Evolutionary conservation across 2,113 vertebrate species (phyloP).

Genomic region (Podarcis muralis): DNA sequence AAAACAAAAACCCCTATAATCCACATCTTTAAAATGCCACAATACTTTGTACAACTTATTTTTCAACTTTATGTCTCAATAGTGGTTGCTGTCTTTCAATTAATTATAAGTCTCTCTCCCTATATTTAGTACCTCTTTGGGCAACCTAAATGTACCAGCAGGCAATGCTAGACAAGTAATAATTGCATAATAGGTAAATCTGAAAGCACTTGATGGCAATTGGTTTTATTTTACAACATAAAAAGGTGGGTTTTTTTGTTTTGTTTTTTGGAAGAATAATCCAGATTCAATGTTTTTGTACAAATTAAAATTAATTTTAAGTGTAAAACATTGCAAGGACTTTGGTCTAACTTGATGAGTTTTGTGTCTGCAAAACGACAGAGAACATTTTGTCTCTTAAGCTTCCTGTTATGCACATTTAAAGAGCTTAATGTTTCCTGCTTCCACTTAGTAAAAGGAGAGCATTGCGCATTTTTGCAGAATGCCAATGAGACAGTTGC

Average conservation of each 20-base stretch:
- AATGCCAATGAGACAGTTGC: slow-evolving; percentile 64
- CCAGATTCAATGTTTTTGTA: neutral
- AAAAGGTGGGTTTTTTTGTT: neutral
- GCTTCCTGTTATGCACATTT: slow-evolving; percentile 60
- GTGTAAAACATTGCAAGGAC: slow-evolving; percentile 58
- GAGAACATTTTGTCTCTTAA: slow-evolving; percentile 55
- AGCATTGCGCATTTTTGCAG: slow-evolving; percentile 58
- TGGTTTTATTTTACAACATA: neutral
- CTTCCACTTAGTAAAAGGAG: slow-evolving; percentile 62
- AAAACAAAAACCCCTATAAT: too few relatives aligned
- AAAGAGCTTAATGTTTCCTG: slow-evolving; percentile 68
- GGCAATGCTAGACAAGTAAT: neutral
- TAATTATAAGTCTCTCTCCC: neutral
- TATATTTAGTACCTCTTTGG: neutral
- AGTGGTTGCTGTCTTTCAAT: neutral
- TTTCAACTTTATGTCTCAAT: neutral
- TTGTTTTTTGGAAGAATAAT: neutral
- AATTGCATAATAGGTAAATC: neutral
- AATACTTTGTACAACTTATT: neutral
- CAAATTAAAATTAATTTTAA: slow-evolving; percentile 58
- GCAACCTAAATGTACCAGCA: neutral
- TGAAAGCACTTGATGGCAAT: slow-evolving; percentile 43
- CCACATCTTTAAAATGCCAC: too few relatives aligned
- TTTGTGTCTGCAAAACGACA: slow-evolving; percentile 63
- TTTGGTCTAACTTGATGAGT: slow-evolving; percentile 49